Percentiles rank a stretch among this genome's conserved stretches.
These are phyloP conservation scores for Setophaga kirtlandii DNA, from an alignment of 2,113 vertebrate genomes.

Conservation along the genomic window DNA sequence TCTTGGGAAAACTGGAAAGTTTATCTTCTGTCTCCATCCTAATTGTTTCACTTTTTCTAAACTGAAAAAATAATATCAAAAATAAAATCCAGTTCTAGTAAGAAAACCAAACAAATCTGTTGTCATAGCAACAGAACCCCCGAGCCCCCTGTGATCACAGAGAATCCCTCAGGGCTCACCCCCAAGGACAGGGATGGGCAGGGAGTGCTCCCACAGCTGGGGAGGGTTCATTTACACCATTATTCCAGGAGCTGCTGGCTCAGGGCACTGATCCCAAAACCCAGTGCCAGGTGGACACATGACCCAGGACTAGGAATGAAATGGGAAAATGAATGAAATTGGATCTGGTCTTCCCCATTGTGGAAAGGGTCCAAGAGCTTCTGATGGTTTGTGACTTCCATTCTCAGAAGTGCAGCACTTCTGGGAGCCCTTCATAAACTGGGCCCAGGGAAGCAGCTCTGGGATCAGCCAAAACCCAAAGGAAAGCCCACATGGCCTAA, in stretches of 20 bases:
- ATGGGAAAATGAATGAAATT: neutral
- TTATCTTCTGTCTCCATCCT: neutral
- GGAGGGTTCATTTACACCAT: rapidly evolving
- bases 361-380: neutral
- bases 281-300: neutral
- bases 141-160: no score
- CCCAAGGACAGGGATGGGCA: rapidly evolving
- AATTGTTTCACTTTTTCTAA: neutral
- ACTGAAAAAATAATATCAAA: neutral
- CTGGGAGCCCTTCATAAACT: neutral
- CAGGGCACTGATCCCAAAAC: neutral
- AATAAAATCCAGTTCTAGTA: neutral
- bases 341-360: rapidly evolving
- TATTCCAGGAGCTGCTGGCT: neutral
- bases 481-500: neutral
- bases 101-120: neutral
- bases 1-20: neutral
- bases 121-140: neutral
- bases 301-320: neutral
- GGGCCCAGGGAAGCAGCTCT: neutral
- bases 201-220: no score
- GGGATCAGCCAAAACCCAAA: neutral
- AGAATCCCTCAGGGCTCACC: no score
- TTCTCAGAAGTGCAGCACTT: neutral
- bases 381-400: neutral